These are phyloP conservation scores for Artibeus lituratus DNA, from an alignment of 2,797 vertebrate species.

Conservation along the genomic window DNA sequence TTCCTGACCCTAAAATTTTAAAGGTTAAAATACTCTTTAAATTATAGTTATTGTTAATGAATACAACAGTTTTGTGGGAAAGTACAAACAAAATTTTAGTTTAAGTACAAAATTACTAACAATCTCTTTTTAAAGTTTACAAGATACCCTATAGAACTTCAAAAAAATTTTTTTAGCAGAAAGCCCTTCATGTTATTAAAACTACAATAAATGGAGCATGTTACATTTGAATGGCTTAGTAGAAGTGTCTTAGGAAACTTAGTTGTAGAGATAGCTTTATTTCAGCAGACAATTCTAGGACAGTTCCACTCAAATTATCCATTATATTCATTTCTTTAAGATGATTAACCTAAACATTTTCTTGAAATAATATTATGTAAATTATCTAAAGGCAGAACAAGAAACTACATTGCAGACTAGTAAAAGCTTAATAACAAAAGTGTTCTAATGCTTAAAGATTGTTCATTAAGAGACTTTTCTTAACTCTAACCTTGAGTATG, in stretches of 20 bases:
- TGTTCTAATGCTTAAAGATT: conserved; percentile 13
- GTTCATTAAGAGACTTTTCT: not conserved
- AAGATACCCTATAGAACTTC: not conserved
- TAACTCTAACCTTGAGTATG: not conserved
- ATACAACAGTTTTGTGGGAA: not conserved
- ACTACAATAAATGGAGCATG: not conserved
- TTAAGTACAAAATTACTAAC: conserved; percentile 16
- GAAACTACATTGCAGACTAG: not conserved
- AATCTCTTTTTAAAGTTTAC: not conserved
- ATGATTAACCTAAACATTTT: conserved; percentile 30
- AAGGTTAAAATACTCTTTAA: conserved; percentile 17
- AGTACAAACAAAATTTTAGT: conserved; percentile 6
- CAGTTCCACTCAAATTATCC: not conserved
- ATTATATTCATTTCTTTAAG: conserved; percentile 27
- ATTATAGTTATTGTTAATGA: conserved; percentile 11
- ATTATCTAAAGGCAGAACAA: conserved; percentile 31
- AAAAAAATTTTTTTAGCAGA: not conserved
- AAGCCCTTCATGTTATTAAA: conserved; percentile 23
- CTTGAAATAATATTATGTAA: conserved; percentile 23
- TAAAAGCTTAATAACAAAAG: not conserved
- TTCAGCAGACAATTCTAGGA: not conserved
- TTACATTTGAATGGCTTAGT: not conserved
- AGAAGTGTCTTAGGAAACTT: conserved; percentile 25
- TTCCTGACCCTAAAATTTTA: conserved; percentile 1
- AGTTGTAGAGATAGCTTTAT: conserved; percentile 18